Base-by-base conservation (phyloP, 2,797 vertebrate genomes). In the Hydrocynus forskahlii region DNA sequence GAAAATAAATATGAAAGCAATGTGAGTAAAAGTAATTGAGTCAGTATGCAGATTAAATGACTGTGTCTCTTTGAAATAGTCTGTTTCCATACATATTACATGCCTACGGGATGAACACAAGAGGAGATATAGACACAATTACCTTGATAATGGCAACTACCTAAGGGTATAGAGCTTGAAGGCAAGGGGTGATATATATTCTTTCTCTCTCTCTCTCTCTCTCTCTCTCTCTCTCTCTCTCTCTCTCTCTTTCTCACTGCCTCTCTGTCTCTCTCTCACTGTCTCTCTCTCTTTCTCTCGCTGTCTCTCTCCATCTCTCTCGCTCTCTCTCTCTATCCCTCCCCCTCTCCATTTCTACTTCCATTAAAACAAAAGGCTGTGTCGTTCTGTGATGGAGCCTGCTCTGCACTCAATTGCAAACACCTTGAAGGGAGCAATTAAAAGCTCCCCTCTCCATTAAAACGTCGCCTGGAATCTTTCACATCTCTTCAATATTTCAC, bases 401-500 rank as follows among this genome's bases (percentile, higher is more conserved):
- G 38, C 76, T 69, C 66, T 19, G 10, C 38, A 60, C 68, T 64
- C 29, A 23, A 68, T 38, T 45, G 55, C 71, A 63, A 73, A 67
- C 35, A 83, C 23, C 64, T 70, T 69, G 59, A 55, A 17, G 60
- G 70, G 63, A 38, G 54, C 67, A 81, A 66, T 68, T 45, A 60
- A 73, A 35, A 67, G 52, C 71, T 79, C 72, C 35, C 38, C 50
- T 45, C 57, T 50, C 72, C 63, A 50, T 60, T 75, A 81, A 60
- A 69, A 60, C 10, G 43, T 59, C 66, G n/a, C 52, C 38, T 35
- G 70, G 62, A 59, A 68, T 80, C 62, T 76, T 80, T 77, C 70
- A 48, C 60, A 76, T 84, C 68, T 79, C 43, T 66, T 80, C 55
- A 74, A 69, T 63, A 72, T 79, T 81, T 82, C 78, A 48, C 23